Evolutionary conservation across 2,888 invertebrate genomes (phyloP).

Genomic region (Aphidoletes aphidimyza): DNA sequence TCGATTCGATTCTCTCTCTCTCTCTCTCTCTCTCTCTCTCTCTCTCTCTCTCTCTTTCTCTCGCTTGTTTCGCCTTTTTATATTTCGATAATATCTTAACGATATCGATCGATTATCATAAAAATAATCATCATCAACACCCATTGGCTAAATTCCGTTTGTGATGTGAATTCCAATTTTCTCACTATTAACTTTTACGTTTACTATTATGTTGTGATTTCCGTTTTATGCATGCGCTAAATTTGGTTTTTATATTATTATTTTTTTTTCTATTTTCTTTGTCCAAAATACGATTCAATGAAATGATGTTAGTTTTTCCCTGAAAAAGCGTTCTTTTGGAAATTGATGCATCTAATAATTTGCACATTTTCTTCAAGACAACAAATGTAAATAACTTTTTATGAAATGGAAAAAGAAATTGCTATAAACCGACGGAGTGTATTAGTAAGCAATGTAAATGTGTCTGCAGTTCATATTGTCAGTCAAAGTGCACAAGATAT

Average conservation of each 20-base stretch:
- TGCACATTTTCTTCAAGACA: neutral
- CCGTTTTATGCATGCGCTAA: too few relatives aligned
- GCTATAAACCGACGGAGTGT: neutral
- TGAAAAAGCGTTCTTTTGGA: neutral
- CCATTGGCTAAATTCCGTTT: conserved; percentile 52
- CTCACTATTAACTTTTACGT: conserved; percentile 1
- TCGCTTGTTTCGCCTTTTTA: too few relatives aligned
- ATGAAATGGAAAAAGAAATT: neutral
- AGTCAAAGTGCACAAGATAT: neutral
- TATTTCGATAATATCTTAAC: conserved; percentile 54
- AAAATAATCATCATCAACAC: conserved; percentile 51
- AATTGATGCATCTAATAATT: neutral
- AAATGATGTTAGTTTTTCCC: too few relatives aligned
- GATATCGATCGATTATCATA: conserved; percentile 53
- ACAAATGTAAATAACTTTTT: neutral
- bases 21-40: too few relatives aligned
- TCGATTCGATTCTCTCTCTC: too few relatives aligned
- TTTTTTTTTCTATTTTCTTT: too few relatives aligned
- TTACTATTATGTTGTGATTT: conserved; percentile 28
- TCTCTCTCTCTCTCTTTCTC: too few relatives aligned
- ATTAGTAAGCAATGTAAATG: neutral
- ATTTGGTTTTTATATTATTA: neutral
- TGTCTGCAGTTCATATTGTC: neutral
- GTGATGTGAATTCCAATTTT: conserved; percentile 52
- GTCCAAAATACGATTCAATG: too few relatives aligned